Evolutionary conservation across 2,888 invertebrate genomes (phyloP), one percentile per base, ranked within the genome.

Genomic region (Drosophila siamana): DNA sequence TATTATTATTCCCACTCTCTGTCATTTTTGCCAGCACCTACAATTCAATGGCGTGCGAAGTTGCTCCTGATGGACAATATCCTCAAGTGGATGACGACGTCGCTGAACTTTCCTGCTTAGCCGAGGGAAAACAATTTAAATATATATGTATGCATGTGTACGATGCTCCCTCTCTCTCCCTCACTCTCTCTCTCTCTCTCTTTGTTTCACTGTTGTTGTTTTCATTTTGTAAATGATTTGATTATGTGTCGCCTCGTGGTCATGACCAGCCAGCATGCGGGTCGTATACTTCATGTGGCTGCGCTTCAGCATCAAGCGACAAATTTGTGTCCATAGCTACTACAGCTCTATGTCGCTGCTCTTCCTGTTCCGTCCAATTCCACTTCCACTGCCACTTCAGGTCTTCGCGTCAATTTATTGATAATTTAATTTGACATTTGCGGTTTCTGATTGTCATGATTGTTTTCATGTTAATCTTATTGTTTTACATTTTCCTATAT

Each of bases 361-460:
- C 30, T 24, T 36, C 54, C 30, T n/a, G 50, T 51, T 26, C 52
- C 36, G 19, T 36, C 43, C 30, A 6, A 28, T 44, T 33, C 33
- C 4, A 5, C 4, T 28, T 38, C 43, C 30, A 6, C 24, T 44
- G 22, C 16, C 44, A 28, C 36, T 33, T 47, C 65, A 61, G 71
- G 65, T 60, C 67, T 71, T 51, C 75, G 77, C 77, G 86, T 75
- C 76, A 87, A 90, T 89, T 90, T 90, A 90, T 90, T 90, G 90
- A 87, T 90, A 87, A 90, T 90, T 90, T 86, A 84, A 89, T 89
- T 88, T 89, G 89, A 89, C 88, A 89, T 90, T 90, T 90, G 89
- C 81, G 88, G 88, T 86, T 88, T 75, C 80, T 86, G 82, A 87
- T 89, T 87, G 87, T 88, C 89, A 85, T 89, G 89, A 88, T 90